A percentile compares a stretch with the other conserved stretches of the same genome.
These are phyloP conservation scores for Takifugu flavidus DNA, from an alignment of 2,113 vertebrate genomes.

Conservation along the genomic window DNA sequence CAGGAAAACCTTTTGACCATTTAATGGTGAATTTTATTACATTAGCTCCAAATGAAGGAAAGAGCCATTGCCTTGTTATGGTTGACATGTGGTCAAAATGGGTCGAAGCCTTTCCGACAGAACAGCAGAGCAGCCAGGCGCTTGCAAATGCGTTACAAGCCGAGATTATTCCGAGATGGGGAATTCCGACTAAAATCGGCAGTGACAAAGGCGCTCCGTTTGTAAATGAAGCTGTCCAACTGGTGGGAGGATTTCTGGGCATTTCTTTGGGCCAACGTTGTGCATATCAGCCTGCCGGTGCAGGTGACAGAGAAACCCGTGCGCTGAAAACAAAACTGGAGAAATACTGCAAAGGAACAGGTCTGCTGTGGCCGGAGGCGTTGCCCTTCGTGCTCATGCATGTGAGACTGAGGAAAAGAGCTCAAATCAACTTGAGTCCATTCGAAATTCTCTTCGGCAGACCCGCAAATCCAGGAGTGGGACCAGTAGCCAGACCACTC, in stretches of 20 bases:
- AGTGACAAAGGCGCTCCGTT: background rate
- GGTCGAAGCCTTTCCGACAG: background rate
- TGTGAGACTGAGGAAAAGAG: background rate
- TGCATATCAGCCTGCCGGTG: background rate
- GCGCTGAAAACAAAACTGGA: background rate
- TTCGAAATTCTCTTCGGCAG: conserved; percentile 3
- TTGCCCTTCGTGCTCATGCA: conserved; percentile 1
- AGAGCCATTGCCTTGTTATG: background rate
- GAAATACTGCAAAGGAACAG: conserved; percentile 5
- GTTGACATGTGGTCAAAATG: conserved; percentile 11
- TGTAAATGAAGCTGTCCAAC: background rate
- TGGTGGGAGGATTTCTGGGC: background rate
- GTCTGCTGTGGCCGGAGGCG: background rate
- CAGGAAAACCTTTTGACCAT: background rate
- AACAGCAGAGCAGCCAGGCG: background rate
- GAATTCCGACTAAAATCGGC: background rate
- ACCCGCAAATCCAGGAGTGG: background rate
- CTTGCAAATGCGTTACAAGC: background rate
- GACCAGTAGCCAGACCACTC: background rate
- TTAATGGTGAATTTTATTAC: conserved; percentile 17
- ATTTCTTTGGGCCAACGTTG: background rate
- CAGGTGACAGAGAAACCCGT: background rate
- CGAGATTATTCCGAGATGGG: conserved; percentile 4
- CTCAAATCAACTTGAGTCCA: background rate
- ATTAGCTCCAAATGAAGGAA: background rate